These are phyloP conservation scores for Drosophila nigritarsus DNA, from an alignment of 2,888 invertebrate genomes.

Conservation along the genomic window DNA sequence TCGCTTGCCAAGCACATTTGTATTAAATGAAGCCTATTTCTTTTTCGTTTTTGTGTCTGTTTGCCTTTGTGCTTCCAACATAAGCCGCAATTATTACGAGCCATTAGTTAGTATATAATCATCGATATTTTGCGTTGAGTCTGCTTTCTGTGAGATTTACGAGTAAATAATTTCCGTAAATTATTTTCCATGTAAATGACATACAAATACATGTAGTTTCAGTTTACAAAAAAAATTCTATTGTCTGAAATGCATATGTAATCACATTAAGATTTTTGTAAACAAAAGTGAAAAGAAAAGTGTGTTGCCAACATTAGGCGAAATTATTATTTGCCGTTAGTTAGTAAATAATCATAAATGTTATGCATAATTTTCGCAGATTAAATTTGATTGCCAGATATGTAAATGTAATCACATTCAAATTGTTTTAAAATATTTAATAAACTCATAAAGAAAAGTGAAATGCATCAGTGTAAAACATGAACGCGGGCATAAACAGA, in stretches of 20 bases:
- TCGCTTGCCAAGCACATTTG: conserved; percentile 64
- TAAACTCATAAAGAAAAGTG: background rate
- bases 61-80: conserved; percentile 42
- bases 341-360: too few species aligned
- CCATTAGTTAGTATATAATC: conserved; percentile 51
- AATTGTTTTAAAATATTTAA: background rate
- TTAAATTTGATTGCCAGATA: background rate
- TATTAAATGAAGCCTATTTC: conserved; percentile 78
- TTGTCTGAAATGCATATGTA: too few species aligned
- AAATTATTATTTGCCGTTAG: too few species aligned
- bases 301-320: too few species aligned
- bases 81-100: conserved; percentile 69
- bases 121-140: conserved; percentile 23
- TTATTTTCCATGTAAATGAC: conserved; percentile 7
- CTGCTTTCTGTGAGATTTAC: conserved; percentile 12
- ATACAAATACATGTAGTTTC: background rate
- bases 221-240: too few species aligned
- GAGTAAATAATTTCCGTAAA: conserved; percentile 26
- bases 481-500: background rate
- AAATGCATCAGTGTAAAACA: background rate
- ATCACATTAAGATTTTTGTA: background rate
- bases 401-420: background rate
- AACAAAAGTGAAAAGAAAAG: too few species aligned
- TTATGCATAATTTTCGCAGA: too few species aligned
- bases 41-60: background rate